Evolutionary conservation across 2,797 vertebrate species (phyloP), one percentile per base, ranked within the genome.

Genomic region (Holocentrus rufus): DNA sequence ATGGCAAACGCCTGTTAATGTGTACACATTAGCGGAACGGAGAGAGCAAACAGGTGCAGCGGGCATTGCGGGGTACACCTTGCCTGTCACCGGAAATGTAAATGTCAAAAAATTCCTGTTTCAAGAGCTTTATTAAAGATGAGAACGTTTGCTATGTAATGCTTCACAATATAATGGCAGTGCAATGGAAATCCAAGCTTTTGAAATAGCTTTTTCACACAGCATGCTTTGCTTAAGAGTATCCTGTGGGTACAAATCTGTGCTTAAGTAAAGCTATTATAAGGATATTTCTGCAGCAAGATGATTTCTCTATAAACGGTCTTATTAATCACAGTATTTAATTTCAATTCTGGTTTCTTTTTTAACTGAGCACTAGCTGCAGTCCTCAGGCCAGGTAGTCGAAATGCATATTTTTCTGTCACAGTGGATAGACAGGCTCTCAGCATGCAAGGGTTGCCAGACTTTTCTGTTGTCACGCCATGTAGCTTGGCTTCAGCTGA

Each of bases 391-490:
- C 59, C 36, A 75, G 68, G 17, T 10, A 72, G 62, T 11, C 10
- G 3, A 66, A 65, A 75, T 85, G 71, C 68, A 83, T 88, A 78
- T 81, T 84, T 76, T 59, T 70, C 30, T 79, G 57, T 74, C 1
- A 0, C 23, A 46, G 27, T 23, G 63, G 70, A 80, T 71, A 68
- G 69, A 71, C 31, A 56, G 68, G 78, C 58, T 64, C 49, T 11
- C 11, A 50, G 54, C 76, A 65, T 66, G 64, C 39, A 18, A 2
- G 70, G 73, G 72, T 82, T 39, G 74, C 74, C 71, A 89, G 88
- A 89, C 86, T 89, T 92, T 92, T 91, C 63, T 69, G 18, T 65
- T 61, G 60, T 82, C 76, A 81, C 72, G 75, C 74, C 52, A 86
- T 77, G 63, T 31, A 71, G 34, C 70, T 70, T 52, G 68, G 46